Percentiles rank a stretch among this genome's conserved stretches.
phyloP scores from a whole-genome alignment of 2,113 vertebrate species.

The Nibea coibor region DNA sequence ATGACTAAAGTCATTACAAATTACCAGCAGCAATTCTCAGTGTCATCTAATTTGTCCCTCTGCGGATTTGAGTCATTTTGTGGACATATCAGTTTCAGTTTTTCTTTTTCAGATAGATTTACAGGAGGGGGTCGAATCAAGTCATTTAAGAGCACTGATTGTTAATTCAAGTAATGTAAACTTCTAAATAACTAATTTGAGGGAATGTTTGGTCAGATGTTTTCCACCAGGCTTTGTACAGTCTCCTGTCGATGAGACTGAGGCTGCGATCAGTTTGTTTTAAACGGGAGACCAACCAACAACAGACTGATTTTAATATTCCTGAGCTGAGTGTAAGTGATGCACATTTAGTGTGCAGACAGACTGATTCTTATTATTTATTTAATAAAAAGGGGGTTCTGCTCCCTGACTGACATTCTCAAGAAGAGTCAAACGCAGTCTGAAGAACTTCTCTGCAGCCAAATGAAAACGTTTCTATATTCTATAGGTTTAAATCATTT shows the following conservation, averaged over 20 bases:
- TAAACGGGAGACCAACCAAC: conserved; percentile 1
- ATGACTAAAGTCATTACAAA: background rate
- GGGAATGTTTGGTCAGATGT: background rate
- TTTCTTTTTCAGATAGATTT: background rate
- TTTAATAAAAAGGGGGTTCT: conserved; percentile 2
- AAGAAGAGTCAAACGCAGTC: background rate
- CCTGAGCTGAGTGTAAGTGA: background rate
- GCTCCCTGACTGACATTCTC: background rate
- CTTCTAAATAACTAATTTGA: background rate
- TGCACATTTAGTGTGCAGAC: background rate
- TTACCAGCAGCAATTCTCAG: background rate
- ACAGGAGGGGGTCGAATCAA: background rate
- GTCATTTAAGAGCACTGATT: too few relatives aligned
- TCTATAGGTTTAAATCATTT: conserved; percentile 1
- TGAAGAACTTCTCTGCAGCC: background rate
- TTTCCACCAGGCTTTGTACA: conserved; percentile 1
- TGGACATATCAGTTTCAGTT: background rate
- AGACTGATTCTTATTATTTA: conserved; percentile 43
- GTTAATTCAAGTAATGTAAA: background rate
- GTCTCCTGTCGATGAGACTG: too few relatives aligned
- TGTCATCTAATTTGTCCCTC: too few relatives aligned
- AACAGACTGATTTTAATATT: background rate
- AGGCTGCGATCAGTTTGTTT: background rate
- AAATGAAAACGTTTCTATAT: background rate
- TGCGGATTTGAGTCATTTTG: too few relatives aligned